These are phyloP conservation scores for Drosophila pseudoananassae DNA, from an alignment of 1,140 invertebrate genomes.

Conservation along the genomic window DNA sequence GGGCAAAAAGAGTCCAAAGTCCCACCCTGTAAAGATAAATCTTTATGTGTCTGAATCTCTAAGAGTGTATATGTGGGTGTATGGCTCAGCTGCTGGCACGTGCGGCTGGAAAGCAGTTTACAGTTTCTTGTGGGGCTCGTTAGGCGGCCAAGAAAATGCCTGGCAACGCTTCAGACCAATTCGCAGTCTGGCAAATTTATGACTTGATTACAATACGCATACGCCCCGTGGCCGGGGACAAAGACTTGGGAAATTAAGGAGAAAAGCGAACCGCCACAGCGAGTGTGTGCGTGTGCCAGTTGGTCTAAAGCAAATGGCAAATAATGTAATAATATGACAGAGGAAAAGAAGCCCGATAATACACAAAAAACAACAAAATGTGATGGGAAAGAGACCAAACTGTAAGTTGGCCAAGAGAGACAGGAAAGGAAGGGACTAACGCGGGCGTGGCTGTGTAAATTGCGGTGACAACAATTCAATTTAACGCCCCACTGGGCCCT, in stretches of 20 bases:
- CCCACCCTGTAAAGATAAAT: conserved; percentile 52
- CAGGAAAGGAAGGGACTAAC: not conserved
- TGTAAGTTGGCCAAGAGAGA: not conserved
- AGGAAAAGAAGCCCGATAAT: conserved; percentile 44
- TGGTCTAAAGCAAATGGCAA: conserved; percentile 64
- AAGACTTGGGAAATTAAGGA: conserved; percentile 38
- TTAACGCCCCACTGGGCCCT: conserved; percentile 70
- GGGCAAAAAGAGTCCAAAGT: conserved; percentile 40
- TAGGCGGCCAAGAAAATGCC: conserved; percentile 17
- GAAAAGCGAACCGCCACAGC: conserved; percentile 8
- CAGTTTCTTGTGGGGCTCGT: conserved; percentile 36
- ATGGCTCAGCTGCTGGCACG: conserved; percentile 45
- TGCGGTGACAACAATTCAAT: conserved; percentile 78
- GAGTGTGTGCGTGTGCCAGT: conserved; percentile 14
- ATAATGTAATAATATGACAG: conserved; percentile 71
- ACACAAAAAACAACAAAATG: conserved; percentile 13
- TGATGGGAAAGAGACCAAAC: not conserved
- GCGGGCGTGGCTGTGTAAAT: conserved; percentile 46
- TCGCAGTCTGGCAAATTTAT: conserved; percentile 72
- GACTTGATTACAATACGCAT: conserved; percentile 76
- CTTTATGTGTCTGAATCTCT: conserved; percentile 38
- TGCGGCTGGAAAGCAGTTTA: conserved; percentile 56
- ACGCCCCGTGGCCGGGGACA: conserved; percentile 21
- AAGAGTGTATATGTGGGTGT: conserved; percentile 3
- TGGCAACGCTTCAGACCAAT: conserved; percentile 65